Percentiles rank a stretch among this genome's conserved stretches.
phyloP scores from a whole-genome alignment of 2,888 invertebrate species.

The Leptinotarsa juncta region DNA sequence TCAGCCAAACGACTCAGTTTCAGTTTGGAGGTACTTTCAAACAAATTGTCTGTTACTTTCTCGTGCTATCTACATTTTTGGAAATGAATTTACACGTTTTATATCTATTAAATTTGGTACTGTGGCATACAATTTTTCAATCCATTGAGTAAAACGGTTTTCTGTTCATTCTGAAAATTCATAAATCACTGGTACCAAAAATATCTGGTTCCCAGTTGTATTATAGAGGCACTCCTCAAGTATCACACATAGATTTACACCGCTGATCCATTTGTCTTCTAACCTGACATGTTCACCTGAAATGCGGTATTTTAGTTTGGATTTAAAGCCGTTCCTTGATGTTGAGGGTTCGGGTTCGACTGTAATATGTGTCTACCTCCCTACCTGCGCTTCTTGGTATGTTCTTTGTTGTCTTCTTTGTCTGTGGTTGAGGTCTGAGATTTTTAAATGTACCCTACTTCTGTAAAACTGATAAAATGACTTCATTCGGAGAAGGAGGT shows the following conservation, averaged over 20 bases:
- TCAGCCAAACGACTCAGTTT: too few species aligned
- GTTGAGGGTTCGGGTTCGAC: neutral
- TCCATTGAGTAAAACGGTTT: too few species aligned
- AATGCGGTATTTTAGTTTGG: constrained; percentile 39
- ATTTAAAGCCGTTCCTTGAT: constrained; percentile 32
- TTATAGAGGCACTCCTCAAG: constrained; percentile 39
- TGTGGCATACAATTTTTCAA: too few species aligned
- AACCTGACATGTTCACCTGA: constrained; percentile 40
- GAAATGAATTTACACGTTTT: too few species aligned
- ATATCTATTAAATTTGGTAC: too few species aligned
- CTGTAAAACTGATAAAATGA: too few species aligned
- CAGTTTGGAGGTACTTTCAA: too few species aligned
- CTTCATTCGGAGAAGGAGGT: too few species aligned
- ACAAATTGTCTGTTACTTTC: too few species aligned
- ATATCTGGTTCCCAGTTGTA: constrained; percentile 38
- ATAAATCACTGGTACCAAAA: constrained; percentile 33
- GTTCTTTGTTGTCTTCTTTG: constrained; percentile 4
- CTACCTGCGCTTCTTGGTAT: constrained; percentile 15
- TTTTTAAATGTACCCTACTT: neutral
- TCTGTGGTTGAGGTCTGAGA: neutral
- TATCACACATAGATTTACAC: constrained; percentile 39
- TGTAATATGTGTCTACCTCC: neutral
- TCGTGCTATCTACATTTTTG: too few species aligned
- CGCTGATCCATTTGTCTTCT: constrained; percentile 42
- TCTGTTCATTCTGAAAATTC: constrained; percentile 8